Evolutionary conservation across 2,113 vertebrate species (phyloP).

Genomic region (Oophaga pumilio): DNA sequence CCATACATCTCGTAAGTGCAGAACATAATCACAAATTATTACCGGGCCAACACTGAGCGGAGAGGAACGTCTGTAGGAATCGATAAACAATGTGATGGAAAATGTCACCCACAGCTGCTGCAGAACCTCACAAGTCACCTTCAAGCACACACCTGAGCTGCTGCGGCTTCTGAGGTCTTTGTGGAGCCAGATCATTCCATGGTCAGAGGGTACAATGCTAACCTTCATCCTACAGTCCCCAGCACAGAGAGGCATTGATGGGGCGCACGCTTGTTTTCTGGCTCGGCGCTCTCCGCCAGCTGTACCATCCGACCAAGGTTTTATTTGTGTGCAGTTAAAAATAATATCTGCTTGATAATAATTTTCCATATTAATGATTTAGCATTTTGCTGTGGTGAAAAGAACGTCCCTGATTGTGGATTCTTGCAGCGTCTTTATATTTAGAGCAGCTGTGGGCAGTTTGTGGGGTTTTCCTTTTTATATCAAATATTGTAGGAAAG

Average conservation of each 20-base stretch:
- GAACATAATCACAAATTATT: background rate
- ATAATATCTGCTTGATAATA: slow-evolving; percentile 20
- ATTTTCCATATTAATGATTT: slow-evolving; percentile 29
- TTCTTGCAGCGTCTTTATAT: slow-evolving; percentile 79
- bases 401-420: slow-evolving; percentile 64
- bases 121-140: background rate
- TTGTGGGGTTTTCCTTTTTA: background rate
- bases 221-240: no score
- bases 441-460: slow-evolving; percentile 82
- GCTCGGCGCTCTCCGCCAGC: background rate
- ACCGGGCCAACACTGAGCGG: background rate
- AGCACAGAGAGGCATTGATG: no score
- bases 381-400: slow-evolving; percentile 47
- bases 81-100: no score
- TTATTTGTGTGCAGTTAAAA: slow-evolving; percentile 20
- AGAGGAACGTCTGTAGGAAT: no score
- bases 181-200: no score
- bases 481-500: slow-evolving; percentile 66
- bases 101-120: no score
- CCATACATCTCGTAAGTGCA: background rate
- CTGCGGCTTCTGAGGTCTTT: background rate
- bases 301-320: background rate
- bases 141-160: background rate
- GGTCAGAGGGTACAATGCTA: no score
- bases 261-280: background rate